Evolutionary conservation across 1,140 invertebrate species (phyloP).

Genomic region (Drosophila grimshawi): DNA sequence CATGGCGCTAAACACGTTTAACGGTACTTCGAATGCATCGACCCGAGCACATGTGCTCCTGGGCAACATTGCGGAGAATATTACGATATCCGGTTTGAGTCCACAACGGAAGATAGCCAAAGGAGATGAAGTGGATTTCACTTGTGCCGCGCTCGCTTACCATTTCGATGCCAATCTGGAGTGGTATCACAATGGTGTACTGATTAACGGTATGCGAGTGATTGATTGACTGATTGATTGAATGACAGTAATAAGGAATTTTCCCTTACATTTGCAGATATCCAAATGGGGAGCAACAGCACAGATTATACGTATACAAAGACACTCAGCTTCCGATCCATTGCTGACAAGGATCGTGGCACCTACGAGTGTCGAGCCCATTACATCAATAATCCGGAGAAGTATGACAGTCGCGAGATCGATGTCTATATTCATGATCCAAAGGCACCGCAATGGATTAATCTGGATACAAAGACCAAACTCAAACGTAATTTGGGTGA

Average conservation of each 20-base stretch:
- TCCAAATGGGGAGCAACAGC: conserved; percentile 40
- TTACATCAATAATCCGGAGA: conserved; percentile 33
- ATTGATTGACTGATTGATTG: background rate
- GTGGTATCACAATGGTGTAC: conserved; percentile 81
- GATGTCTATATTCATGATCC: conserved; percentile 70
- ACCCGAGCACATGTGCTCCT: conserved; percentile 60
- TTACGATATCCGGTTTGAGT: conserved; percentile 63
- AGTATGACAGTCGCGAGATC: conserved; percentile 59
- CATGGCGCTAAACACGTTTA: conserved; percentile 69
- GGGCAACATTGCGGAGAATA: conserved; percentile 68
- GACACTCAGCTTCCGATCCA: conserved; percentile 58
- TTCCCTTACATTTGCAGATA: conserved; percentile 13
- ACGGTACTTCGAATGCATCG: conserved; percentile 16
- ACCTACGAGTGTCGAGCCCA: conserved; percentile 74
- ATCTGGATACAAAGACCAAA: conserved; percentile 66
- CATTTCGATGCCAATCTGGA: conserved; percentile 84
- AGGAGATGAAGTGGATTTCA: conserved; percentile 85
- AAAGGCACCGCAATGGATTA: conserved; percentile 68
- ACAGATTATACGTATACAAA: conserved; percentile 71
- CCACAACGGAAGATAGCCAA: conserved; percentile 82
- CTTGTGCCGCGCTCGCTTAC: conserved; percentile 86
- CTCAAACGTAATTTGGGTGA: conserved; percentile 81
- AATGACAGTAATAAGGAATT: background rate
- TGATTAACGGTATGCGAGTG: conserved; percentile 38
- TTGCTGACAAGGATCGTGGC: conserved; percentile 63